phyloP scores from a whole-genome alignment of 2,797 vertebrate genomes.

The Paratrypauchen microcephalus region DNA sequence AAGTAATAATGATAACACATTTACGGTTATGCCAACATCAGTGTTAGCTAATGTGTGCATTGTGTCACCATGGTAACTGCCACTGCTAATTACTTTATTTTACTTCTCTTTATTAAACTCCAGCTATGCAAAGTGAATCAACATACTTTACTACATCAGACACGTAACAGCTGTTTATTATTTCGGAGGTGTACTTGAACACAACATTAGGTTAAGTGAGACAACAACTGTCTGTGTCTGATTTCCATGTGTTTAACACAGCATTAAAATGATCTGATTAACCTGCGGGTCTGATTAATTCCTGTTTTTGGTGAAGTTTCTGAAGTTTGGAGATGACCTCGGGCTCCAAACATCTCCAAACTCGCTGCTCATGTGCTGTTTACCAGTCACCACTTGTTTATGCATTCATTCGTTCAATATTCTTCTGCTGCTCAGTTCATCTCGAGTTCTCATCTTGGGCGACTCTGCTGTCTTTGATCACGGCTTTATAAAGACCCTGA shows the following conservation, averaged over 20 bases:
- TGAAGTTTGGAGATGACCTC: not conserved
- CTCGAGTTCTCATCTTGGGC: constrained; percentile 5
- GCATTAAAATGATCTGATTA: not conserved
- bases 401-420: constrained; percentile 11
- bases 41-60: too few species aligned
- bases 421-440: constrained; percentile 7
- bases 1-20: too few species aligned
- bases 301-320: not conserved
- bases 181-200: not conserved
- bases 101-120: too few species aligned
- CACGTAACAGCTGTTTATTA: too few species aligned
- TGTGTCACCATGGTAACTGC: too few species aligned
- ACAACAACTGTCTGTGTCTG: not conserved
- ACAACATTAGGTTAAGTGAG: not conserved
- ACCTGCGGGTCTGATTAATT: not conserved
- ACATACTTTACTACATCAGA: too few species aligned
- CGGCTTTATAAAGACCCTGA: constrained; percentile 6
- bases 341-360: not conserved
- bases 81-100: too few species aligned
- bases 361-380: constrained; percentile 1
- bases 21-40: too few species aligned
- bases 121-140: too few species aligned
- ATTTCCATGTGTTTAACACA: not conserved
- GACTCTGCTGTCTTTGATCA: not conserved
- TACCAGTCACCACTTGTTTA: constrained; percentile 2